Conservation (phyloP, 2,113 vertebrate genomes). For the Nannospalax galili region DNA sequence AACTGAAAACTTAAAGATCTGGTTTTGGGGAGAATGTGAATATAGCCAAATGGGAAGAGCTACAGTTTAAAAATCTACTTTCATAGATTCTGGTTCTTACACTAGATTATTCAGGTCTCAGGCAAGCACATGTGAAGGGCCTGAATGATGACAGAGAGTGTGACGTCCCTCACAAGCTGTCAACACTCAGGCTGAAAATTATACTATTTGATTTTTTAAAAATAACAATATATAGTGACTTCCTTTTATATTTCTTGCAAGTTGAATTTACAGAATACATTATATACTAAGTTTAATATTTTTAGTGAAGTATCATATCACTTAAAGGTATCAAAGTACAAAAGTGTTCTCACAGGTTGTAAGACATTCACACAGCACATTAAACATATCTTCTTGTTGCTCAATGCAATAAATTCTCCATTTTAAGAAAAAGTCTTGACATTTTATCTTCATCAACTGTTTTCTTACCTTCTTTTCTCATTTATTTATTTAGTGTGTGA, state of each 20-base stretch:
- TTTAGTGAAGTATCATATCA: neutral
- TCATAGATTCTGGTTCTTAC: too few relatives aligned
- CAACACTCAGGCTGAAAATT: neutral
- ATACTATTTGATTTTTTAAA: neutral
- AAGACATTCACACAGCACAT: neutral
- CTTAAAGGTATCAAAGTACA: neutral
- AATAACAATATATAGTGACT: neutral
- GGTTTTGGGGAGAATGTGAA: neutral
- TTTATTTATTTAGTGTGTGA: neutral
- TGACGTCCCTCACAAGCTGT: neutral
- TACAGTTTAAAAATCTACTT: neutral
- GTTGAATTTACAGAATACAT: neutral
- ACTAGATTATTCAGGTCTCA: too few relatives aligned
- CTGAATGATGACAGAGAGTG: neutral
- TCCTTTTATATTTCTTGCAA: neutral
- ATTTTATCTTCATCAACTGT: neutral
- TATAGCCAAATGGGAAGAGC: neutral
- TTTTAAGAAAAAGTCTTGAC: neutral
- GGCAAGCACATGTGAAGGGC: too few relatives aligned
- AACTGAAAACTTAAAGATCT: neutral
- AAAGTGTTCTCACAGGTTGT: neutral
- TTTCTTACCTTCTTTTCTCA: too few relatives aligned
- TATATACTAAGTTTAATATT: neutral
- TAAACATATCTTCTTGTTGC: neutral
- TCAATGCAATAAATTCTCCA: neutral